Conservation (phyloP, 2,888 invertebrate genomes). For the Drosophila atroscutellata region DNA sequence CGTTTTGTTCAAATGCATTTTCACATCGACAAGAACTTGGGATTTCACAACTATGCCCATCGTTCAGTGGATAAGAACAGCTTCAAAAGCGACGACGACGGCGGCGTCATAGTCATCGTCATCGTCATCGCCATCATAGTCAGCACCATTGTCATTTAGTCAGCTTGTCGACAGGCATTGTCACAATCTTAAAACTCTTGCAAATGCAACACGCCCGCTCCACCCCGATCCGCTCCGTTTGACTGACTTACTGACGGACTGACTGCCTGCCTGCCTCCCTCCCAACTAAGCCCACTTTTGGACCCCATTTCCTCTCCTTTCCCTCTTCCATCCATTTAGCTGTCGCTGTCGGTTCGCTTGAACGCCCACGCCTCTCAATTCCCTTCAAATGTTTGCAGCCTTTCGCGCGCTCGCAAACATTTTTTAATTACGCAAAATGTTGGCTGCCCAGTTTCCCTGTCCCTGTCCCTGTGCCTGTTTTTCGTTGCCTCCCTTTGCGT, state of each 20-base stretch:
- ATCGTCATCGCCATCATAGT: slow-evolving; percentile 17
- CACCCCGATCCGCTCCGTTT: slow-evolving; percentile 18
- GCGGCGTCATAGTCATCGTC: slow-evolving; percentile 22
- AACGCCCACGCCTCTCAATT: slow-evolving; percentile 71
- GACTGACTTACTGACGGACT: neutral
- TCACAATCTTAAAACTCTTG: slow-evolving; percentile 76
- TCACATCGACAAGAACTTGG: slow-evolving; percentile 76
- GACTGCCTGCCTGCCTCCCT: neutral
- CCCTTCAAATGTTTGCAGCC: slow-evolving; percentile 65
- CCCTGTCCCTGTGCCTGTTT: neutral
- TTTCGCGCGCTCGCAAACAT: slow-evolving; percentile 75
- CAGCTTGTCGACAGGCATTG: slow-evolving; percentile 77
- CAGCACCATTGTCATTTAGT: slow-evolving; percentile 73
- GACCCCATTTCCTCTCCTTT: slow-evolving; percentile 4
- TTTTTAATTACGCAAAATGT: slow-evolving; percentile 82
- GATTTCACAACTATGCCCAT: slow-evolving; percentile 53
- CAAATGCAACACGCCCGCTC: slow-evolving; percentile 56
- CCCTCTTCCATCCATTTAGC: slow-evolving; percentile 20
- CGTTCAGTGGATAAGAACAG: slow-evolving; percentile 39
- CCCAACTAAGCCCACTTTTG: neutral
- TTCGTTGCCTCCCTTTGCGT: slow-evolving; percentile 24
- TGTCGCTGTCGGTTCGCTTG: slow-evolving; percentile 58
- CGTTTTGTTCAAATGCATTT: slow-evolving; percentile 68
- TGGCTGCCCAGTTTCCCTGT: slow-evolving; percentile 62
- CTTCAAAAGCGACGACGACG: slow-evolving; percentile 49